These are phyloP conservation scores for Trichoplusia ni DNA, from an alignment of 1,140 invertebrate species.

Conservation along the genomic window DNA sequence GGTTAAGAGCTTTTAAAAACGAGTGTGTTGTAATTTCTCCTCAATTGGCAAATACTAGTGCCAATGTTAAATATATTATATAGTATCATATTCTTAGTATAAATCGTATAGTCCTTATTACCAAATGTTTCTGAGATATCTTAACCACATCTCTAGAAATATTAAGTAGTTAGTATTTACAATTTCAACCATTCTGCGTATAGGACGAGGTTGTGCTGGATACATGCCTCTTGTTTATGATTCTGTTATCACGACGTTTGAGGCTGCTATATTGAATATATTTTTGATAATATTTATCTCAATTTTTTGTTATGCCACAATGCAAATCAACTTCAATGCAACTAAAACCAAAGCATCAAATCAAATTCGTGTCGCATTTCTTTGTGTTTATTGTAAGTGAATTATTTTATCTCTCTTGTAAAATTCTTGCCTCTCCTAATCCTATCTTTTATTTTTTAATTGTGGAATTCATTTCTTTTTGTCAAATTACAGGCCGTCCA, in stretches of 20 bases:
- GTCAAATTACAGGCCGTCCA: neutral
- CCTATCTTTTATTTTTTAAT: too few relatives aligned
- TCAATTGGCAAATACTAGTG: too few relatives aligned
- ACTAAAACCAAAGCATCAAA: conserved; percentile 8
- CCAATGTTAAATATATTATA: too few relatives aligned
- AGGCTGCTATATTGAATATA: neutral
- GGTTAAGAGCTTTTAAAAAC: too few relatives aligned
- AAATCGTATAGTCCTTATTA: conserved; percentile 1
- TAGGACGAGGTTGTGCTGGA: conserved; percentile 8
- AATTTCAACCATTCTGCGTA: neutral
- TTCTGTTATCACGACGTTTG: neutral
- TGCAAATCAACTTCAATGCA: neutral
- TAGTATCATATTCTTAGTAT: conserved; percentile 4
- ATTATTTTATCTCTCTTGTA: neutral
- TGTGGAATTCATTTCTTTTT: too few relatives aligned
- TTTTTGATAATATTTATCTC: neutral
- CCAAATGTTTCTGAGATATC: conserved; percentile 17
- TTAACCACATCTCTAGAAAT: conserved; percentile 2
- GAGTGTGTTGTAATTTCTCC: too few relatives aligned
- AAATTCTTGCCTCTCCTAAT: too few relatives aligned
- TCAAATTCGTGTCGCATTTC: neutral
- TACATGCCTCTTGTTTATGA: neutral
- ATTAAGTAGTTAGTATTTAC: neutral
- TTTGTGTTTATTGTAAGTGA: neutral
- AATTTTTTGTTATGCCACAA: neutral